Evolutionary conservation across 2,888 invertebrate genomes (phyloP).

Genomic region (Barypeithes pellucidus): DNA sequence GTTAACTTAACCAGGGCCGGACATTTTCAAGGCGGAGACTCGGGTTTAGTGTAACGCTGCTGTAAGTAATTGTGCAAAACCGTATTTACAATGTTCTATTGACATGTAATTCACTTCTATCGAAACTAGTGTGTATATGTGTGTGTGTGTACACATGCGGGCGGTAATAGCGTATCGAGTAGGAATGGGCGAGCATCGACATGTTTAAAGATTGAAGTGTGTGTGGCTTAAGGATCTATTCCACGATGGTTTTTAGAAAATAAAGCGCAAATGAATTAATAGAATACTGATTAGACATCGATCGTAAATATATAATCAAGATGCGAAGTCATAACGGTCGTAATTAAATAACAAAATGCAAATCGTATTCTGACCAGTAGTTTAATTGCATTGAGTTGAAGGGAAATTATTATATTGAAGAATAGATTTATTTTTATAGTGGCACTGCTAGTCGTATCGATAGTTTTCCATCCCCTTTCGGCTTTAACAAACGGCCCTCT

Average conservation of each 20-base stretch:
- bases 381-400: no score
- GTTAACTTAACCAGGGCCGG: background rate
- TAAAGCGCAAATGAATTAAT: no score
- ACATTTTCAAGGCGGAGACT: background rate
- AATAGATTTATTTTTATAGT: no score
- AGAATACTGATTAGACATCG: no score
- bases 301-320: no score
- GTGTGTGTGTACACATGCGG: slow-evolving; percentile 21
- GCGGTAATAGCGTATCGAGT: slow-evolving; percentile 1
- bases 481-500: background rate
- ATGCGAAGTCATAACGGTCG: no score
- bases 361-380: background rate
- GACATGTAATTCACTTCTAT: slow-evolving; percentile 40
- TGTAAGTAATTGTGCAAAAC: slow-evolving; percentile 11
- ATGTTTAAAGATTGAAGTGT: background rate
- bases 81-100: slow-evolving; percentile 38
- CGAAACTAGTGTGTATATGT: slow-evolving; percentile 26
- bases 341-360: background rate
- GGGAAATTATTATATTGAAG: no score
- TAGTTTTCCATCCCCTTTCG: background rate
- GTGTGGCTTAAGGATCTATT: no score
- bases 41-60: background rate
- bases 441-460: background rate
- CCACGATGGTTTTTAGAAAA: no score
- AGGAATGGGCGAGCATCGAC: slow-evolving; percentile 16